Evolutionary conservation across 2,113 vertebrate species (phyloP).

Genomic region (Falcunculus frontatus): DNA sequence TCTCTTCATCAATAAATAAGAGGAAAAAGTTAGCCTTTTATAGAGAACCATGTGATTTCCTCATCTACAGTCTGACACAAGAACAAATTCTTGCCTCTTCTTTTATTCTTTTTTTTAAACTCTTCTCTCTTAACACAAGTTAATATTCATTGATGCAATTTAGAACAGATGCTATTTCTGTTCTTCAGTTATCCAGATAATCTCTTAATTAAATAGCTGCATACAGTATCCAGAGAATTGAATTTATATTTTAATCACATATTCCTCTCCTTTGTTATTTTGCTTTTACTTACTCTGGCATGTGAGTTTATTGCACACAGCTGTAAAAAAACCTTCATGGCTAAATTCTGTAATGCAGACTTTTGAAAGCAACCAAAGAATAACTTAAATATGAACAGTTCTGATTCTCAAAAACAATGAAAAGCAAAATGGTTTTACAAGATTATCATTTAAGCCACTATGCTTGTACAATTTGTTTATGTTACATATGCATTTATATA

Average conservation of each 20-base stretch:
- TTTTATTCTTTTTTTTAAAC: background rate
- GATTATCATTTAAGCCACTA: background rate
- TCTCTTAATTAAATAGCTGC: slow-evolving; percentile 10
- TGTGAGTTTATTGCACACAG: background rate
- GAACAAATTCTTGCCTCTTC: background rate
- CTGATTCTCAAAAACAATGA: background rate
- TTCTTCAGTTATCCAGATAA: slow-evolving; percentile 10
- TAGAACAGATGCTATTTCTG: background rate
- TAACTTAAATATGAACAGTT: background rate
- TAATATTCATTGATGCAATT: background rate
- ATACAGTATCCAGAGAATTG: background rate
- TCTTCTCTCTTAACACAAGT: background rate
- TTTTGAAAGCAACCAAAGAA: background rate
- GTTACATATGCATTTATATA: background rate
- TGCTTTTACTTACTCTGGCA: background rate
- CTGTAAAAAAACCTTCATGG: background rate
- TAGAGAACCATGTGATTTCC: background rate
- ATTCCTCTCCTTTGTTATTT: background rate
- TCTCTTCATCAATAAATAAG: background rate
- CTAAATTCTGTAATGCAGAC: background rate
- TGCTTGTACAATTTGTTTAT: background rate
- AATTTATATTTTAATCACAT: slow-evolving; percentile 10
- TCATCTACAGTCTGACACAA: background rate
- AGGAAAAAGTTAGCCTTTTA: background rate
- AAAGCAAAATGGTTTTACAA: background rate